Evolutionary conservation across 1,140 invertebrate species (phyloP), one percentile per base, ranked within the genome.

Genomic region (Danaus plexippus): DNA sequence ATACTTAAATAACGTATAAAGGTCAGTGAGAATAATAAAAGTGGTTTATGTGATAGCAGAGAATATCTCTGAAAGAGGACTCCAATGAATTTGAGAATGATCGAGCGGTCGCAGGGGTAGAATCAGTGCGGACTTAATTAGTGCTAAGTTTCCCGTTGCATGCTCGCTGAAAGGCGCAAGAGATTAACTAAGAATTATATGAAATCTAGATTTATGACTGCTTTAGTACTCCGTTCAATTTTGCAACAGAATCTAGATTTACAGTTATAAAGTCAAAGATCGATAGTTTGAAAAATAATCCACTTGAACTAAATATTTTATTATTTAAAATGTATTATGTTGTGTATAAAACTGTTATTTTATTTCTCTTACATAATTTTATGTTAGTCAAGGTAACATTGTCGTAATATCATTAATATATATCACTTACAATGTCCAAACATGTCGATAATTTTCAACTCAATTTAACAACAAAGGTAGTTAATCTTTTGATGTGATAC

Each of bases 51-150:
- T 50, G 52, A 62, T 77, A 65, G 55, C 66, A 45, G 51, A 64
- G 56, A 53, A 42, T 52, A 49, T 65, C 71, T 82, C 80, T 80
- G 77, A 75, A 78, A 82, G 59, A 47, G 52, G 74, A 82, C 47
- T 61, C 63, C 56, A 57, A 55, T 55, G 65, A 74, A 74, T 75
- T 71, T 51, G 69, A 72, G 71, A 63, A 77, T 73, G 73, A 78
- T 74, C 72, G 66, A 82, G 79, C 61, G 77, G 69, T 66, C 73
- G 57, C 62, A 61, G 47, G 75, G 69, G 73, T 32, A 32, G 22
- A 32, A 32, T 66, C 43, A 13, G 61, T 66, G 56, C 66, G 50
- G 55, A 64, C 61, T 59, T 67, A 78, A 76, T 81, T 73, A 73
- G 71, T 52, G 49, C 32, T 58, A 59, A 63, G 57, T 46, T 56